Conservation (phyloP, 2,888 invertebrate genomes). For the Caenorhabditis japonica region DNA sequence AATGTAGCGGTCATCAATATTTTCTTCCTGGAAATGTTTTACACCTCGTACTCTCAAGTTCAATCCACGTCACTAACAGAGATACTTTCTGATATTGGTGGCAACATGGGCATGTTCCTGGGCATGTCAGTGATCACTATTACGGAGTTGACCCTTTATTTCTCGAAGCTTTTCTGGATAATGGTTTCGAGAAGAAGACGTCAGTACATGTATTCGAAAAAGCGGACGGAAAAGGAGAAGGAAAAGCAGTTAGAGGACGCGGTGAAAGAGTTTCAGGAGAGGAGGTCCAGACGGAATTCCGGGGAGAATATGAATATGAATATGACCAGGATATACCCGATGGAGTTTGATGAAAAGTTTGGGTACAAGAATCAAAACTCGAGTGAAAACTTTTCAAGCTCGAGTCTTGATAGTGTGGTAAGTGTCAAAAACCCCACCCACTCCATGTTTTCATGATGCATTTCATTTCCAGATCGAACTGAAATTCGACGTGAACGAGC, state of each 20-base stretch:
- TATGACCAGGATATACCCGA: conserved; percentile 15
- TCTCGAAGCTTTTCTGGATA: conserved; percentile 73
- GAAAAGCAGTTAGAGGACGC: conserved; percentile 50
- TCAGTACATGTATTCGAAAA: conserved; percentile 64
- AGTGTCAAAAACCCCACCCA: too few relatives aligned
- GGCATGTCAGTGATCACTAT: conserved; percentile 75
- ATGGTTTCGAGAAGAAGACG: conserved; percentile 64
- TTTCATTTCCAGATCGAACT: conserved; percentile 48
- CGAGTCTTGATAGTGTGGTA: conserved; percentile 49
- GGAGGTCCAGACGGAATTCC: conserved; percentile 39
- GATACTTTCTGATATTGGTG: conserved; percentile 73
- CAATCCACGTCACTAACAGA: conserved; percentile 64
- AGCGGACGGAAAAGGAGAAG: conserved; percentile 50
- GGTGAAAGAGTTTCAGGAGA: conserved; percentile 48
- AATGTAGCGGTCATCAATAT: conserved; percentile 71
- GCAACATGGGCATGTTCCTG: conserved; percentile 76
- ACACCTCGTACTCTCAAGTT: conserved; percentile 72
- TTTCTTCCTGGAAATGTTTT: conserved; percentile 72
- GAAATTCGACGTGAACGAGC: conserved; percentile 50
- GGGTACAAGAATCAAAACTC: conserved; percentile 26
- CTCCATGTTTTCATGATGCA: too few relatives aligned
- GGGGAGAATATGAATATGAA: conserved; percentile 29
- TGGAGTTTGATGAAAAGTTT: conserved; percentile 19
- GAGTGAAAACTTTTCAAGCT: conserved; percentile 20
- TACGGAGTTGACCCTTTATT: conserved; percentile 69